A percentile compares a stretch with the other conserved stretches of the same genome.
Conservation (phyloP, 2,797 vertebrate genomes). For the Danio tinwini region DNA sequence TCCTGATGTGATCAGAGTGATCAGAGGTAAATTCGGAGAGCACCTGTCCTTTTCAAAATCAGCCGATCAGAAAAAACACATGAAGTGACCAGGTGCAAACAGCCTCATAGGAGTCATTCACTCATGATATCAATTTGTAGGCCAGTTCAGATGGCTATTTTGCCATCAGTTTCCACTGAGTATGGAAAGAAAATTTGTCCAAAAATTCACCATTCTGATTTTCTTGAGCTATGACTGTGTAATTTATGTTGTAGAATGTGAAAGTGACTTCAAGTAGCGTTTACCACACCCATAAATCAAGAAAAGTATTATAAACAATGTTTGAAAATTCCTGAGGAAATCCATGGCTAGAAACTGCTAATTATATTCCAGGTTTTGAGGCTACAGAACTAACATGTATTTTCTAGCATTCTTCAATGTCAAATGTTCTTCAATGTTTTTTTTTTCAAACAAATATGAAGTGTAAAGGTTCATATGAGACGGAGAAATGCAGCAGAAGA, state of each 20-base stretch:
- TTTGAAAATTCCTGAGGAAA: constrained; percentile 8
- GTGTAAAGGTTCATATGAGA: not conserved
- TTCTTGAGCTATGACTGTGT: not conserved
- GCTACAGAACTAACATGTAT: constrained; percentile 11
- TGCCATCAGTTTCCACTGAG: not conserved
- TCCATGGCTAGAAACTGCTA: not conserved
- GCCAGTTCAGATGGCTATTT: not conserved
- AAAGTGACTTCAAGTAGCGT: constrained; percentile 1
- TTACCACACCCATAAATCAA: not conserved
- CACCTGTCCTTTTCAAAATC: too few species aligned
- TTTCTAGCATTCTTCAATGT: not conserved
- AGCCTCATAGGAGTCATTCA: not conserved
- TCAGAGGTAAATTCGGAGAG: too few species aligned
- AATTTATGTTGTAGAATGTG: constrained; percentile 6
- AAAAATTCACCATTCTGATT: too few species aligned
- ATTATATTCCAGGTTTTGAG: constrained; percentile 21
- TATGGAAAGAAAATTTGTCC: too few species aligned
- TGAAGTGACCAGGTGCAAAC: too few species aligned
- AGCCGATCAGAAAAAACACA: too few species aligned
- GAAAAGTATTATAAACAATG: constrained; percentile 5
- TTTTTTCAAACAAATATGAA: constrained; percentile 7
- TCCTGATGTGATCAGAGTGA: too few species aligned
- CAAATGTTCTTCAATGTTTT: not conserved
- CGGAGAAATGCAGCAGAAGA: constrained; percentile 13
- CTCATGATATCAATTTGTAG: not conserved